phyloP scores from a whole-genome alignment of 1,140 invertebrate species.

The Cephus cinctus region DNA sequence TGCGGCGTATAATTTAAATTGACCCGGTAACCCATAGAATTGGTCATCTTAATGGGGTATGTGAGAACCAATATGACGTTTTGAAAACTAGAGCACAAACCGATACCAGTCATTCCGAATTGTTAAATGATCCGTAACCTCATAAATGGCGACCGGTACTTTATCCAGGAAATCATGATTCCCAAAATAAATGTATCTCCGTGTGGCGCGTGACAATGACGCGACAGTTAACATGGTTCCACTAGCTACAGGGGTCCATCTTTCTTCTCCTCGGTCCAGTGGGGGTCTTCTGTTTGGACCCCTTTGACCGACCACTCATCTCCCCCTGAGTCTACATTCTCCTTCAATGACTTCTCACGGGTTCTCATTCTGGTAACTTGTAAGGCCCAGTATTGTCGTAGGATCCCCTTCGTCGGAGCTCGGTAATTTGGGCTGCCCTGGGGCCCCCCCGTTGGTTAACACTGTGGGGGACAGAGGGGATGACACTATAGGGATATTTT shows the following conservation, averaged over 20 bases:
- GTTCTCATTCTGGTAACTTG: neutral
- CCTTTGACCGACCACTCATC: slow-evolving; percentile 13
- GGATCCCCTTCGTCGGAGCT: neutral
- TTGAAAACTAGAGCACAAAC: too few relatives aligned
- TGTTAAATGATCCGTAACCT: too few relatives aligned
- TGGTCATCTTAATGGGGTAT: too few relatives aligned
- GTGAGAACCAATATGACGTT: too few relatives aligned
- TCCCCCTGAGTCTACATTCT: slow-evolving; percentile 3
- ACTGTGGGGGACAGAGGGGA: neutral
- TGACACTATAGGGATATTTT: neutral
- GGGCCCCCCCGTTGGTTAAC: neutral
- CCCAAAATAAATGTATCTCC: slow-evolving; percentile 27
- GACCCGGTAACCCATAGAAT: too few relatives aligned
- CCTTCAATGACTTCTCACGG: neutral
- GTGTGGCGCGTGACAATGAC: slow-evolving; percentile 32
- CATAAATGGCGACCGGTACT: too few relatives aligned
- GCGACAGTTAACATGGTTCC: slow-evolving; percentile 29
- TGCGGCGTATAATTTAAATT: too few relatives aligned
- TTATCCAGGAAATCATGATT: slow-evolving; percentile 12
- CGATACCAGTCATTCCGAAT: too few relatives aligned
- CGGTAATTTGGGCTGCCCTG: neutral
- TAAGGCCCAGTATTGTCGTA: neutral
- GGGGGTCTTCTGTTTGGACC: slow-evolving; percentile 10
- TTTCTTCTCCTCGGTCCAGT: slow-evolving; percentile 1
- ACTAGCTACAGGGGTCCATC: slow-evolving; percentile 19